These are phyloP conservation scores for Nowickia ferox DNA, from an alignment of 2,888 invertebrate species.

Conservation along the genomic window DNA sequence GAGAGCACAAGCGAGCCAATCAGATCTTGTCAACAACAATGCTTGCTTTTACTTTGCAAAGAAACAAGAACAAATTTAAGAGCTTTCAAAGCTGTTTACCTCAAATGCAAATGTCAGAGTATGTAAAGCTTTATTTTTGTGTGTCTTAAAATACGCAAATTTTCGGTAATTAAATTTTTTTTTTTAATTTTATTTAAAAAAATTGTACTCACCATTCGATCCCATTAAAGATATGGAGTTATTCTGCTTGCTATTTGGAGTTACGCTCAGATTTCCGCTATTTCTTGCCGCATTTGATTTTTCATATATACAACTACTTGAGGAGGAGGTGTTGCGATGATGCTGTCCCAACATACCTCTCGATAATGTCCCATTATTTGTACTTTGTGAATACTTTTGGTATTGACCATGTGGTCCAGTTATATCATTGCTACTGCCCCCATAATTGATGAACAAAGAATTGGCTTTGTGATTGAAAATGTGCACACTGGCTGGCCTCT, in stretches of 20 bases:
- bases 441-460: conserved; percentile 76
- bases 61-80: too few relatives aligned
- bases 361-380: conserved; percentile 56
- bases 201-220: conserved; percentile 76
- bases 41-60: too few relatives aligned
- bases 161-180: too few relatives aligned
- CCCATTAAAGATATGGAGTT: conserved; percentile 73
- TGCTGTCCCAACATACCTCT: conserved; percentile 62
- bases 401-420: conserved; percentile 76
- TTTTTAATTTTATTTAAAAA: background rate
- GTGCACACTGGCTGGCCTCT: conserved; percentile 67
- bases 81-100: too few relatives aligned
- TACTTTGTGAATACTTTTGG: conserved; percentile 76
- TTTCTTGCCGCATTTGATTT: conserved; percentile 56
- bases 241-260: conserved; percentile 45
- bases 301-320: conserved; percentile 78
- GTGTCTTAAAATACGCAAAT: too few relatives aligned
- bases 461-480: conserved; percentile 72
- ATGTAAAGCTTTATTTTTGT: too few relatives aligned
- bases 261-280: conserved; percentile 52
- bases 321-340: conserved; percentile 74
- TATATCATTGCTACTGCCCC: conserved; percentile 77
- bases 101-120: too few relatives aligned
- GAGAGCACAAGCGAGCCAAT: too few relatives aligned
- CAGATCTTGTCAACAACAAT: too few relatives aligned